These are phyloP conservation scores for Chrysotoxum bicinctum DNA, from an alignment of 2,888 invertebrate genomes.

Conservation along the genomic window DNA sequence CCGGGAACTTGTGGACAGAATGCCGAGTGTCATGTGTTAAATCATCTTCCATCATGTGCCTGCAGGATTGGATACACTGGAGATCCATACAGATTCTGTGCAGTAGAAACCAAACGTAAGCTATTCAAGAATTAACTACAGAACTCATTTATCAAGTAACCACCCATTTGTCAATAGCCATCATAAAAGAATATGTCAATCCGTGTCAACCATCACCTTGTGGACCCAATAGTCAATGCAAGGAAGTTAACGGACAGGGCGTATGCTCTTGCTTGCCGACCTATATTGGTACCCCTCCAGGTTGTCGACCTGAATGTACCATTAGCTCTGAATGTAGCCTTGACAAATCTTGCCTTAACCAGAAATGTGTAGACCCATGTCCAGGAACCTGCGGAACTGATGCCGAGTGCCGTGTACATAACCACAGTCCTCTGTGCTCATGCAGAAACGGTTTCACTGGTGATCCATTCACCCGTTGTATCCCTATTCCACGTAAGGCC, in stretches of 20 bases:
- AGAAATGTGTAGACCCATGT: constrained; percentile 88
- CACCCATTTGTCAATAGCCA: constrained; percentile 68
- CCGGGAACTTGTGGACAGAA: constrained; percentile 89
- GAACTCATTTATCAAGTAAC: not conserved
- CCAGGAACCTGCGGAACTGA: constrained; percentile 86
- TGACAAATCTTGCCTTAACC: constrained; percentile 86
- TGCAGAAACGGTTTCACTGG: constrained; percentile 87
- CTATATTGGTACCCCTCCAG: constrained; percentile 87
- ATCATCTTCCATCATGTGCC: constrained; percentile 87
- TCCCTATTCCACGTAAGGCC: constrained; percentile 81
- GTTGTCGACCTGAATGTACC: constrained; percentile 87
- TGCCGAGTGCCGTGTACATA: constrained; percentile 86
- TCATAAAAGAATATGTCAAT: constrained; percentile 77
- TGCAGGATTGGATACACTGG: constrained; percentile 88
- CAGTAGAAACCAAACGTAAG: constrained; percentile 82
- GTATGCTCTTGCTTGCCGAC: constrained; percentile 87
- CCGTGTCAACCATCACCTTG: constrained; percentile 85
- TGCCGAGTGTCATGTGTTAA: constrained; percentile 88
- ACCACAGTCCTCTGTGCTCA: constrained; percentile 87
- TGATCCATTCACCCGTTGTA: constrained; percentile 86
- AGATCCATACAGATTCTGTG: constrained; percentile 88
- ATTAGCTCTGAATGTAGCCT: constrained; percentile 86
- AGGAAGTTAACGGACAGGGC: constrained; percentile 85
- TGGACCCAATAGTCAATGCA: constrained; percentile 91
- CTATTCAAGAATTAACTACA: not conserved